phyloP scores from a whole-genome alignment of 2,888 invertebrate species.

The Drosophila heteroneura region DNA sequence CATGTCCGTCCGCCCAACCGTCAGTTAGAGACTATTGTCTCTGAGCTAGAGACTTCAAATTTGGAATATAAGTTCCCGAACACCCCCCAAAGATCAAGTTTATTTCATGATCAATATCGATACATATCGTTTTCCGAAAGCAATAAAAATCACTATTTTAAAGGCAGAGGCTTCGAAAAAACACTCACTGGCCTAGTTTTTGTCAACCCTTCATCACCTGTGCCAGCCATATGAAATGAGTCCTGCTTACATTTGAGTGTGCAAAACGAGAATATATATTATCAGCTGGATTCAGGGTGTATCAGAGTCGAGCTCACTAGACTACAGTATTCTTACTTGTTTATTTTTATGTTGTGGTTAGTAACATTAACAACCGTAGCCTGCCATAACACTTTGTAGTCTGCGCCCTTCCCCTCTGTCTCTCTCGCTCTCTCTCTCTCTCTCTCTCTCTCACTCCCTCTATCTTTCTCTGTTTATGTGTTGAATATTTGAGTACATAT shows the following conservation, averaged over 20 bases:
- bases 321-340: not conserved
- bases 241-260: not conserved
- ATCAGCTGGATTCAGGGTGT: not conserved
- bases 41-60: too few species aligned
- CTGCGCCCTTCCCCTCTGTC: conserved; percentile 10
- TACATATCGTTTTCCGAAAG: not conserved
- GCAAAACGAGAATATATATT: not conserved
- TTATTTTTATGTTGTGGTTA: conserved; percentile 13
- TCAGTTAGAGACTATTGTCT: too few species aligned
- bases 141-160: not conserved
- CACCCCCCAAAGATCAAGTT: not conserved
- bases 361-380: conserved; percentile 44
- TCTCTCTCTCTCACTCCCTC: conserved; percentile 14
- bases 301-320: not conserved
- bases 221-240: not conserved
- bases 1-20: not conserved
- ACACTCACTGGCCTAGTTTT: too few species aligned
- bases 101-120: not conserved
- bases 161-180: not conserved
- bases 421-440: conserved; percentile 6
- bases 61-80: too few species aligned
- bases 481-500: conserved; percentile 6
- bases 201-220: too few species aligned
- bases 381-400: conserved; percentile 32
- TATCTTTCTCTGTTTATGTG: conserved; percentile 35